Evolutionary conservation across 1,140 invertebrate species (phyloP).

Genomic region (Drosophila pruinosa): DNA sequence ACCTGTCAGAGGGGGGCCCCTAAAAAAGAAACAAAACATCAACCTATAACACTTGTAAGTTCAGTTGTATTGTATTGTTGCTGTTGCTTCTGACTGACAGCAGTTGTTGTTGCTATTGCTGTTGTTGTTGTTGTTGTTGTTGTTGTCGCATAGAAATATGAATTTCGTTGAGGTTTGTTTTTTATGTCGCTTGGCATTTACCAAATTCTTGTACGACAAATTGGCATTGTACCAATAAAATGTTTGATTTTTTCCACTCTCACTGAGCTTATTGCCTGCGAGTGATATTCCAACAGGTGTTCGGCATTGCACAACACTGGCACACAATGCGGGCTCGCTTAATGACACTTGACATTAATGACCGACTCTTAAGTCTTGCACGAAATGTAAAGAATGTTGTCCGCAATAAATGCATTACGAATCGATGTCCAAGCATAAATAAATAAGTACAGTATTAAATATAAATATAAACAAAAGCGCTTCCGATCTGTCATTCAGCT

Average conservation of each 20-base stretch:
- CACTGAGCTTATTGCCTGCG: not conserved
- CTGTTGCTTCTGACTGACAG: conserved; percentile 1
- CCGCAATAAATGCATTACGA: not conserved
- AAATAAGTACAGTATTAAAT: too few relatives aligned
- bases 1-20: conserved; percentile 50
- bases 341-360: conserved; percentile 20
- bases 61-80: conserved; percentile 19
- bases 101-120: too few relatives aligned
- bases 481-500: conserved; percentile 5
- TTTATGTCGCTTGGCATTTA: conserved; percentile 37
- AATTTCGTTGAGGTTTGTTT: conserved; percentile 37
- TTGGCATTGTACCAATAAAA: conserved; percentile 38
- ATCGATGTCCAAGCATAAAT: too few relatives aligned
- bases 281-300: conserved; percentile 32
- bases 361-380: not conserved
- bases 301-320: conserved; percentile 21
- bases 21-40: conserved; percentile 15
- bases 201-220: conserved; percentile 48
- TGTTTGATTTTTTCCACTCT: conserved; percentile 5
- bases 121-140: not conserved
- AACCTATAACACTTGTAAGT: conserved; percentile 47
- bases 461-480: too few relatives aligned
- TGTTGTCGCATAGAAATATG: conserved; percentile 24
- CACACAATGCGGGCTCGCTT: conserved; percentile 14
- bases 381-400: not conserved